phyloP scores from a whole-genome alignment of 2,797 vertebrate genomes.

The Dermochelys coriacea region DNA sequence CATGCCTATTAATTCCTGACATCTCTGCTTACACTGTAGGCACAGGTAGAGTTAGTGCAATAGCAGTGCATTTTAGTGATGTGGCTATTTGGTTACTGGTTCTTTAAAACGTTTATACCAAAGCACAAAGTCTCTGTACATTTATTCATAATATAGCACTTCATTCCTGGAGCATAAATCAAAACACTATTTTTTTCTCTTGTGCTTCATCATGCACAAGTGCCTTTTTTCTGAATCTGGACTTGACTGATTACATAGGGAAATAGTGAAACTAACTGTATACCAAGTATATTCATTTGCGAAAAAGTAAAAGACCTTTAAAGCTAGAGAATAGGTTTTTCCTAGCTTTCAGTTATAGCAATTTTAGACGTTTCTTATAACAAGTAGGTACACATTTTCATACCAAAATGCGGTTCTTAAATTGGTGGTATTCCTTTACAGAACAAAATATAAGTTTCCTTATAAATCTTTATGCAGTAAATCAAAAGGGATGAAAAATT shows the following conservation, averaged over 20 bases:
- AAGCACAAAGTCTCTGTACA: not conserved
- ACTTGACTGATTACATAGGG: not conserved
- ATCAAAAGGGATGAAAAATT: accelerated
- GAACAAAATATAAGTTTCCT: accelerated
- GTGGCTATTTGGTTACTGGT: not conserved
- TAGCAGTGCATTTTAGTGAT: not conserved
- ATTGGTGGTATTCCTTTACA: not conserved
- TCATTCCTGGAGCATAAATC: not conserved
- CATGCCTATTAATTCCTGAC: not conserved
- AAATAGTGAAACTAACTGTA: not conserved
- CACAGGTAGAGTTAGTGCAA: not conserved
- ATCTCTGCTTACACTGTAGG: not conserved
- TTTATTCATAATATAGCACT: not conserved
- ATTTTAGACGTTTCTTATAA: not conserved
- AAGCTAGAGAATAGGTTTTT: too few relatives aligned
- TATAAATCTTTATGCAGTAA: not conserved
- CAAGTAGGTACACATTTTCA: not conserved
- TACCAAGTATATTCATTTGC: not conserved
- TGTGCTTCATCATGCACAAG: not conserved
- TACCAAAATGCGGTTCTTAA: not conserved
- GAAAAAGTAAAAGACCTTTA: not conserved
- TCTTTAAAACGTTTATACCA: not conserved
- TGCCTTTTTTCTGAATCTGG: not conserved
- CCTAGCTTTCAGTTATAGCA: too few relatives aligned
- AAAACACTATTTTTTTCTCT: not conserved